These are phyloP conservation scores for Chloroceryle amazona DNA, from an alignment of 2,797 vertebrate genomes.

Conservation along the genomic window DNA sequence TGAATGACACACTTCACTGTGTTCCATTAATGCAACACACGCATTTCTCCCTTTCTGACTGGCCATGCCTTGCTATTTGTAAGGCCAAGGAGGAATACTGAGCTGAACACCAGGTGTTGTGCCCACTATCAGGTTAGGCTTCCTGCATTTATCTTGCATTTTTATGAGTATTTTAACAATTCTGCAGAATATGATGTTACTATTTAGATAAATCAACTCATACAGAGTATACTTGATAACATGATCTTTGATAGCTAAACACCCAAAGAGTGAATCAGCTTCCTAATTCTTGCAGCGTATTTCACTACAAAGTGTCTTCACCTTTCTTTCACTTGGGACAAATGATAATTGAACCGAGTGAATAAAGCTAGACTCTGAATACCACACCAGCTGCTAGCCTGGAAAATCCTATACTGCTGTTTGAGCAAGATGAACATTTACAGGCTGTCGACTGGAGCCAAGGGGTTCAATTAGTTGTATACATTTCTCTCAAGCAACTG, in stretches of 20 bases:
- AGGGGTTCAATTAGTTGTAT: constrained; percentile 3
- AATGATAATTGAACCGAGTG: not conserved
- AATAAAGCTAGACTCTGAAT: not conserved
- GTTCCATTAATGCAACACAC: not conserved
- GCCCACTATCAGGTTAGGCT: not conserved
- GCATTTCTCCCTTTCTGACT: not conserved
- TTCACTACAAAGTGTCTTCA: not conserved
- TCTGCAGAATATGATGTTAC: not conserved
- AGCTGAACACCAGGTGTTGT: not conserved
- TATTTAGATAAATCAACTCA: not conserved
- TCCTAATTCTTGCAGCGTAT: not conserved
- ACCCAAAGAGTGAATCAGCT: not conserved
- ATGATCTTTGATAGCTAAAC: not conserved
- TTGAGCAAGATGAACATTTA: not conserved
- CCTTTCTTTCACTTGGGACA: not conserved
- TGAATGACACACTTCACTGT: not conserved
- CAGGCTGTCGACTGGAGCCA: not conserved
- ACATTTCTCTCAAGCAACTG: constrained; percentile 2
- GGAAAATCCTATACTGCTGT: constrained; percentile 13
- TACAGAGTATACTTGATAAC: not conserved
- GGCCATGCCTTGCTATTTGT: not conserved
- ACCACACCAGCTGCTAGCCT: not conserved
- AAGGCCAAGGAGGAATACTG: not conserved
- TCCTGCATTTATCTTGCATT: not conserved
- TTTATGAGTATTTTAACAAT: not conserved